Evolutionary conservation across 2,797 vertebrate genomes (phyloP), one percentile per base, ranked within the genome.

Genomic region (Cuculus canorus): DNA sequence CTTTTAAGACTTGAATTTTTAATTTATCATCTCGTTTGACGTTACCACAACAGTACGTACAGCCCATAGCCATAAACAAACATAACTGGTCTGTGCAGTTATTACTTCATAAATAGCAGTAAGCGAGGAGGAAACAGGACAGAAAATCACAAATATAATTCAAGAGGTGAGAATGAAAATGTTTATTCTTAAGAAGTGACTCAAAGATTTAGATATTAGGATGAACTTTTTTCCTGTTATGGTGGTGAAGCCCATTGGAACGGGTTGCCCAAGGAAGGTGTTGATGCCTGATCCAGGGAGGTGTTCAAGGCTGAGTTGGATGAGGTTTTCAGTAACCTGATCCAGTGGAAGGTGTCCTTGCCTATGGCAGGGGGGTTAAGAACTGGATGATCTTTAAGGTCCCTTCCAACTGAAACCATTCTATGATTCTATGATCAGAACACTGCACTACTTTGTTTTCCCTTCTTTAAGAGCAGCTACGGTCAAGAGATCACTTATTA

Each of bases 401-500:
- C 43, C 43, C 43, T 43, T 19, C 45, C 17, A 45, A 19, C 9
- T 18, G 45, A 45, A 45, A 45, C 45, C 17, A 45, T 43, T 43
- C 7, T 43, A 43, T 43, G 14, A 17, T 45, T 45, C 45, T 48
- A 48, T 48, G 23, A 48, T 11, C 37, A 25, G 13, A 77, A 24
- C 9, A 3, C 2, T 2, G 13, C 53, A 11, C 17, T 54, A 8
- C 17, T 23, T 32, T 19, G 3, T 22, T 24, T 86, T 50, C 7
- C 27, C n/a, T 71, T 35, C 61, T n/a, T 47, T 13, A 16, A 23
- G 10, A 28, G 5, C 27, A 52, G 4, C 32, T 63, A 7, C 0
- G 11, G 16, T 10, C 10, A 1, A 37, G 0, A 0, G 70, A 23
- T 0, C 27, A 39, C 1, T 13, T 43, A 50, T 9, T 9, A 32